Base-by-base conservation (phyloP, 2,888 invertebrate genomes). In the Dasypogon diadema region DNA sequence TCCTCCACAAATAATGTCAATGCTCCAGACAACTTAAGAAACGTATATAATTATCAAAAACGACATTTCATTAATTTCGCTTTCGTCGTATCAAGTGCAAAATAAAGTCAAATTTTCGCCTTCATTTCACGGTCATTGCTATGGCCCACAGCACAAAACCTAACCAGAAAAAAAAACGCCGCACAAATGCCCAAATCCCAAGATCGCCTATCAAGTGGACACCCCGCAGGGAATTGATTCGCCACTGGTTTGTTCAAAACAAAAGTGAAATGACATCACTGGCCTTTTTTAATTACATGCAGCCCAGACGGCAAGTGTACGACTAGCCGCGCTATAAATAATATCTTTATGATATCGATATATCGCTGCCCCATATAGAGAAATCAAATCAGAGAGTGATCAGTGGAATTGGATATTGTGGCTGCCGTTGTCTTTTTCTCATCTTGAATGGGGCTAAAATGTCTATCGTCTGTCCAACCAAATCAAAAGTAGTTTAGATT, bases 261-360 rank as follows among this genome's bases (percentile, higher is more conserved):
- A 75, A 75, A 75, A 75, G 75, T 75, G 63, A 75, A 75, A 75
- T 75, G 75, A 75, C 75, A 75, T 75, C 75, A 75, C 74, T 58
- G 70, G 54, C 70, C 70, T 51, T 70, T 70, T 70, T 70, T 70
- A 70, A 70, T 70, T 70, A 54, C 70, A 54, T 70, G 16, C 70
- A 54, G 70, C n/a, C 70, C 54, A 70, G 70, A 70, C 70, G 70
- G 51, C 54, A 48, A 18, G 70, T 46, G 54, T 16, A 8, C 70
- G 54, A 16, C n/a, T 30, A 54, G 51, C 70, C 12, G 37, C 6
- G 70, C 70, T 70, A 70, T 70, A 70, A 70, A 70, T 70, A 70
- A 70, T 70, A 34, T 70, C 54, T 70, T 70, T 70, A 70, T 70
- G 70, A 70, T 70, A 65, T 54, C 70, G 34, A 70, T 51, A 70